Percentiles rank a stretch among this genome's conserved stretches.
phyloP scores from a whole-genome alignment of 2,888 invertebrate genomes.

The Chrysomela aeneicollis region DNA sequence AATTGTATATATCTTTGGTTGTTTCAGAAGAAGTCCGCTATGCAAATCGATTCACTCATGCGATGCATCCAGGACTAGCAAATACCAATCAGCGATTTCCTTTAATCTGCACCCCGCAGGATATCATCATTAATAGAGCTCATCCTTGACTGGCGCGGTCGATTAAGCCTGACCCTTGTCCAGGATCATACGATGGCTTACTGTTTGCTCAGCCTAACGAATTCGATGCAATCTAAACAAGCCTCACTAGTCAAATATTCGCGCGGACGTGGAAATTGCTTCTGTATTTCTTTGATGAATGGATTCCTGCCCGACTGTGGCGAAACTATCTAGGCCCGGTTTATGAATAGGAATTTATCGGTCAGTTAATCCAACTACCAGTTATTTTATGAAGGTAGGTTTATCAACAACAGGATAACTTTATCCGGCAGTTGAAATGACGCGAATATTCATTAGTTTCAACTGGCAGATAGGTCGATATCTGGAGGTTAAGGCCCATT shows the following conservation, averaged over 20 bases:
- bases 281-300: constrained; percentile 39
- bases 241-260: constrained; percentile 41
- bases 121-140: constrained; percentile 42
- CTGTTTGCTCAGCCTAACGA: constrained; percentile 48
- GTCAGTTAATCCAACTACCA: no score
- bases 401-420: no score
- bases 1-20: no score
- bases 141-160: constrained; percentile 48
- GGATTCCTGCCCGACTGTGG: constrained; percentile 8
- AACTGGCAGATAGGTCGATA: no score
- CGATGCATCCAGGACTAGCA: constrained; percentile 29
- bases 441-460: no score
- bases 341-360: no score
- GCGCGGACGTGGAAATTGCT: constrained; percentile 23
- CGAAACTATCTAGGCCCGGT: no score
- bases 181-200: constrained; percentile 41
- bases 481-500: no score
- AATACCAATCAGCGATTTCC: constrained; percentile 44
- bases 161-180: constrained; percentile 47
- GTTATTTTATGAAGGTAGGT: no score
- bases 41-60: background rate
- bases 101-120: constrained; percentile 40
- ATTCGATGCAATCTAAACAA: constrained; percentile 47
- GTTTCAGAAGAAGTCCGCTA: background rate
- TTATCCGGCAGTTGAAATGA: no score